Percentiles rank a stretch among this genome's conserved stretches.
phyloP scores from a whole-genome alignment of 2,113 vertebrate genomes.

The Pluvianellus socialis region DNA sequence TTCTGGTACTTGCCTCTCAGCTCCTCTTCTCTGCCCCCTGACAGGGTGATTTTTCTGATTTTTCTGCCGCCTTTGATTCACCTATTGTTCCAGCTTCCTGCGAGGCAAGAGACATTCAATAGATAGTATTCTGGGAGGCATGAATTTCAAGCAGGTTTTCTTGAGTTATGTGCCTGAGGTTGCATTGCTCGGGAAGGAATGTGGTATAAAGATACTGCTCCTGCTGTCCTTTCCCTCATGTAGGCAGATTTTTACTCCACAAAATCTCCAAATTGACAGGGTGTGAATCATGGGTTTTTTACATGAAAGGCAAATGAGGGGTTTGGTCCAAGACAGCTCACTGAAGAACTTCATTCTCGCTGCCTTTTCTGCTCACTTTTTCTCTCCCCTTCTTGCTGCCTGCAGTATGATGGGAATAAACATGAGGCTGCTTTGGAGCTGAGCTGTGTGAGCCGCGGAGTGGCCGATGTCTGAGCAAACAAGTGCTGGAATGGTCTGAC shows the following conservation, averaged over 20 bases:
- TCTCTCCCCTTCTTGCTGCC: neutral
- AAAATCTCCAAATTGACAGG: neutral
- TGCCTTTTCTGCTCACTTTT: neutral
- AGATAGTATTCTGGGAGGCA: conserved; percentile 8
- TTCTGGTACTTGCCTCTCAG: conserved; percentile 18
- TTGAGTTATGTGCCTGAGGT: conserved; percentile 1
- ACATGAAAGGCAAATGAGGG: neutral
- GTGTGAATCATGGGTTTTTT: neutral
- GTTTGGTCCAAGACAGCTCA: neutral
- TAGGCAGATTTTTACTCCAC: neutral
- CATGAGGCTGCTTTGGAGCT: neutral
- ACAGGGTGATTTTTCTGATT: conserved; percentile 27
- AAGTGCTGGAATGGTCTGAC: neutral
- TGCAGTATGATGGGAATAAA: neutral
- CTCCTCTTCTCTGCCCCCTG: conserved; percentile 2
- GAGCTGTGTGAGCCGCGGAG: neutral
- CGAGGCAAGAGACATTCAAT: conserved; percentile 13
- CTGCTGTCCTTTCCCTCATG: fast-evolving
- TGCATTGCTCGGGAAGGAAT: neutral
- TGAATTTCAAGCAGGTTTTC: conserved; percentile 52
- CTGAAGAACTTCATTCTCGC: neutral
- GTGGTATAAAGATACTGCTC: neutral
- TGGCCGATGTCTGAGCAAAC: neutral
- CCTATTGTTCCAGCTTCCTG: conserved; percentile 53
- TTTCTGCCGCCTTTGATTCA: conserved; percentile 49